phyloP scores from a whole-genome alignment of 2,888 invertebrate species.

The Scaptomyza polygonia region DNA sequence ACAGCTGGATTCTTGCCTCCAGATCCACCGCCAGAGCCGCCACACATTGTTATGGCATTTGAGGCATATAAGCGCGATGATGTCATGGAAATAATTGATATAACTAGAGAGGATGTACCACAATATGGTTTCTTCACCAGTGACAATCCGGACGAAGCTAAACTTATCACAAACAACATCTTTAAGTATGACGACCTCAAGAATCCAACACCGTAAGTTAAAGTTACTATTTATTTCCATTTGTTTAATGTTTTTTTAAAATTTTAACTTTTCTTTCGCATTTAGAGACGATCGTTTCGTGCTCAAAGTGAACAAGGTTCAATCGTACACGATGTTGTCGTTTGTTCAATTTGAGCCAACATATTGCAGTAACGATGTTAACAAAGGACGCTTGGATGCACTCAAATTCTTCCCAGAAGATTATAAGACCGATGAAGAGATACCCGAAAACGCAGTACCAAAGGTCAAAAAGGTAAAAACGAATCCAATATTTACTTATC shows the following conservation, averaged over 20 bases:
- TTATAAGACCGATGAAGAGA: conserved; percentile 85
- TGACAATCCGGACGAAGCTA: conserved; percentile 86
- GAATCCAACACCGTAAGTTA: conserved; percentile 31
- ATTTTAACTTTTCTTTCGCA: neutral
- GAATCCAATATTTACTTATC: too few species aligned
- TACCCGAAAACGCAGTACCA: conserved; percentile 68
- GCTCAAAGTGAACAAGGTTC: conserved; percentile 88
- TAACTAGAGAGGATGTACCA: conserved; percentile 86
- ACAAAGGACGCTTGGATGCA: conserved; percentile 88
- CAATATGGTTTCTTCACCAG: conserved; percentile 89
- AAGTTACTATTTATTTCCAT: neutral
- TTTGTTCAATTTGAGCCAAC: conserved; percentile 88
- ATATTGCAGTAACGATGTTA: conserved; percentile 88
- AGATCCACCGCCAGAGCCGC: conserved; percentile 87
- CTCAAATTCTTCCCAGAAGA: conserved; percentile 88
- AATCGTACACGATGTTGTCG: conserved; percentile 87
- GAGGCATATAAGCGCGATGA: conserved; percentile 88
- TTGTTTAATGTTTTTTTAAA: neutral
- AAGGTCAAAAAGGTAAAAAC: conserved; percentile 80
- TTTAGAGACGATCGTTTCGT: conserved; percentile 88
- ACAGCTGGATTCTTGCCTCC: conserved; percentile 86
- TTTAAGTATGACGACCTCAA: conserved; percentile 85
- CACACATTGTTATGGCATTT: conserved; percentile 88
- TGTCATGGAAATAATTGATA: conserved; percentile 85
- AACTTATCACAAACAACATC: conserved; percentile 87